A percentile compares a stretch with the other conserved stretches of the same genome.
Evolutionary conservation across 2,888 invertebrate species (phyloP).

Genomic region (Chironomus riparius): DNA sequence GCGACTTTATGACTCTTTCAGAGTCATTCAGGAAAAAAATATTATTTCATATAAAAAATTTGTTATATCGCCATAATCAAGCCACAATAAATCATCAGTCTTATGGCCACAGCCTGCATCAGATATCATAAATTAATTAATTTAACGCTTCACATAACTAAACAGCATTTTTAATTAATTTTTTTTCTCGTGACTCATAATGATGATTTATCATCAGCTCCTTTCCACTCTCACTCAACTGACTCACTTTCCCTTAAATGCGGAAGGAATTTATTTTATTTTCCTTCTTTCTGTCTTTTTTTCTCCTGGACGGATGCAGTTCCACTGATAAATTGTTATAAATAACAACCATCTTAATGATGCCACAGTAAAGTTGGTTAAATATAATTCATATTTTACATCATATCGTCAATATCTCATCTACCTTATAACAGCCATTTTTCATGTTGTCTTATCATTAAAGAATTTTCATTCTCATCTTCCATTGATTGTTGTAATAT

Average conservation of each 20-base stretch:
- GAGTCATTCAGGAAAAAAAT: background rate
- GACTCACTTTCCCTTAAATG: too few species aligned
- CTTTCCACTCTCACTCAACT: background rate
- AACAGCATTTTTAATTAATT: slow-evolving; percentile 21
- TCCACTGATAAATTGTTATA: too few species aligned
- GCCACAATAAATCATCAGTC: slow-evolving; percentile 12
- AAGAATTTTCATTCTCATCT: too few species aligned
- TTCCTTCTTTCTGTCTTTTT: background rate
- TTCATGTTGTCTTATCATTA: too few species aligned
- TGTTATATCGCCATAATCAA: background rate
- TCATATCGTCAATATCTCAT: background rate
- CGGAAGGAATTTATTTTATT: too few species aligned
- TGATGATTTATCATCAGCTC: slow-evolving; percentile 13
- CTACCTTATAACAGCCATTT: background rate
- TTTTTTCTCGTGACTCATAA: background rate
- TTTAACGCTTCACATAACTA: slow-evolving; percentile 4
- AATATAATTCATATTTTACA: background rate
- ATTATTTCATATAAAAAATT: too few species aligned
- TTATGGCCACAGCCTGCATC: background rate
- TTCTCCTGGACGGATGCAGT: background rate
- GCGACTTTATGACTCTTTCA: too few species aligned
- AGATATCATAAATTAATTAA: slow-evolving; percentile 23
- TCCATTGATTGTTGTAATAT: background rate
- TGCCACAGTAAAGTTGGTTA: too few species aligned
- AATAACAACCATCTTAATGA: too few species aligned